Conservation (phyloP, 1,140 invertebrate species). For the Lasaia peninsularis region DNA sequence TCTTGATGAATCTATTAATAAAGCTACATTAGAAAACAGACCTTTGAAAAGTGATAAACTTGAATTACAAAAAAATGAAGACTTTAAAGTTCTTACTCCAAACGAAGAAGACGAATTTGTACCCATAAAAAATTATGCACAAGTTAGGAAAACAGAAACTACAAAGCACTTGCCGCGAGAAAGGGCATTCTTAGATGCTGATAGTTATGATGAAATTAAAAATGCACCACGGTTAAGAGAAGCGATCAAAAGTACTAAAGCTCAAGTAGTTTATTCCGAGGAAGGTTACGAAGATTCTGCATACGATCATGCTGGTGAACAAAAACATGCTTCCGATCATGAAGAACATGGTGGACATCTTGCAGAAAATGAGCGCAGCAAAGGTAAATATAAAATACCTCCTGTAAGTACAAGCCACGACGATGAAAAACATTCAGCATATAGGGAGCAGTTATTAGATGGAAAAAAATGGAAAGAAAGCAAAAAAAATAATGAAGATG, state of each 20-base stretch:
- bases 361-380: conserved; percentile 57
- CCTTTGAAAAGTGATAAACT: conserved; percentile 38
- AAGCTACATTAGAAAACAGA: conserved; percentile 47
- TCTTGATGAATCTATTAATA: conserved; percentile 61
- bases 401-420: conserved; percentile 39
- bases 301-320: conserved; percentile 86
- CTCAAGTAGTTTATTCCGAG: conserved; percentile 85
- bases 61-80: conserved; percentile 47
- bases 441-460: conserved; percentile 46
- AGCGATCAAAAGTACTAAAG: conserved; percentile 83
- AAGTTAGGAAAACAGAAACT: conserved; percentile 81
- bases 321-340: conserved; percentile 81
- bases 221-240: conserved; percentile 81
- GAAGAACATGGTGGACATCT: conserved; percentile 67
- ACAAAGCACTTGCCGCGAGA: conserved; percentile 79
- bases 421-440: conserved; percentile 47
- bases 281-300: conserved; percentile 88
- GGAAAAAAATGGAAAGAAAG: conserved; percentile 58
- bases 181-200: conserved; percentile 77
- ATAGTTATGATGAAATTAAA: conserved; percentile 78
- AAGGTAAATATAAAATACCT: conserved; percentile 62
- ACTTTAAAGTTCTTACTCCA: conserved; percentile 16
- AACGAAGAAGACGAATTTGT: conserved; percentile 78
- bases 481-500: conserved; percentile 49
- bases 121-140: conserved; percentile 82